Percentiles rank a stretch among this genome's conserved stretches.
phyloP scores from a whole-genome alignment of 2,797 vertebrate species.

The Schizothorax lantsangensis region DNA sequence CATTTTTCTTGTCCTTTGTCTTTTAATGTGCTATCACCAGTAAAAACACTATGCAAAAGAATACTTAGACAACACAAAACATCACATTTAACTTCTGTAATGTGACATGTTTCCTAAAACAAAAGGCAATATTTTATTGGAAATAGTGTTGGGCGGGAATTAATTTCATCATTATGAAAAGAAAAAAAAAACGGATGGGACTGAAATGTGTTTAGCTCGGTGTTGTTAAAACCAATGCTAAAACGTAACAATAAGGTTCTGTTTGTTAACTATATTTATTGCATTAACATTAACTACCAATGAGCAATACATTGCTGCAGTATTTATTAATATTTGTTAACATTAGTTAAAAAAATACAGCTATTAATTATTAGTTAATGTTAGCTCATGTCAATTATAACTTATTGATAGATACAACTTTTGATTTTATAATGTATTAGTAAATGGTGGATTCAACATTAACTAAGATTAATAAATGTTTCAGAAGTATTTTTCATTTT shows the following conservation, averaged over 20 bases:
- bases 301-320: not conserved
- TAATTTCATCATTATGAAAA: not conserved
- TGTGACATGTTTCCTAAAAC: constrained; percentile 28
- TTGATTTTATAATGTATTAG: not conserved
- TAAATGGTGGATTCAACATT: not conserved
- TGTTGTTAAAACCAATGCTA: not conserved
- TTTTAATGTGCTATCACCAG: constrained; percentile 22
- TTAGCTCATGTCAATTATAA: not conserved
- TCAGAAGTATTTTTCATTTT: not conserved
- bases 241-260: not conserved
- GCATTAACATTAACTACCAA: not conserved
- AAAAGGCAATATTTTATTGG: not conserved
- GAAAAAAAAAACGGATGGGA: not conserved
- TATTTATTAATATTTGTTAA: not conserved
- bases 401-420: not conserved
- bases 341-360: not conserved
- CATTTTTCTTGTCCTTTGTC: constrained; percentile 47
- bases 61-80: constrained; percentile 3
- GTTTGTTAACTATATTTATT: not conserved
- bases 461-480: not conserved
- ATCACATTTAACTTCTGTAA: constrained; percentile 31
- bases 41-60: constrained; percentile 41
- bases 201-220: not conserved
- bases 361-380: not conserved
- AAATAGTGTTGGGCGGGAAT: not conserved